These are phyloP conservation scores for Nesometra sesokonis DNA, from an alignment of 35 echinoderm and acorn worm species.

Conservation along the genomic window DNA sequence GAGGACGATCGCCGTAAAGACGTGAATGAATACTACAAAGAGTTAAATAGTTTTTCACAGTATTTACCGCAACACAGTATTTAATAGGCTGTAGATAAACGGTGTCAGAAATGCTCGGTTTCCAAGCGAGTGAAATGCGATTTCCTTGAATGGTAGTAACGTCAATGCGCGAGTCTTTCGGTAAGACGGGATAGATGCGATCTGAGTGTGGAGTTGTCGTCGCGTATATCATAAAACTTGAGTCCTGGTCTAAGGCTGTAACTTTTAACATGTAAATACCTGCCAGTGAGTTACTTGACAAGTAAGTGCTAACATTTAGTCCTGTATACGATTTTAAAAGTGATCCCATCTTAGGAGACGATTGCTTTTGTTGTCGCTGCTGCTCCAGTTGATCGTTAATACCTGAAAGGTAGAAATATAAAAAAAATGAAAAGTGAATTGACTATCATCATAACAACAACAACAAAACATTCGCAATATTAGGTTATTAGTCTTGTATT, in stretches of 20 bases:
- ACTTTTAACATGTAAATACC: constrained; percentile 70
- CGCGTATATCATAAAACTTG: constrained; percentile 55
- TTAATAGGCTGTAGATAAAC: constrained; percentile 52
- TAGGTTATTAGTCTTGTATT: no score
- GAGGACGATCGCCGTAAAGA: constrained; percentile 10
- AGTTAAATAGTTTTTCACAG: constrained; percentile 57
- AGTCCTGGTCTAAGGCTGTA: constrained; percentile 31
- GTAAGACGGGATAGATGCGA: constrained; percentile 75
- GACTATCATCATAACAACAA: no score
- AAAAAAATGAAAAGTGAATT: no score
- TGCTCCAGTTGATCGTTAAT: constrained; percentile 73
- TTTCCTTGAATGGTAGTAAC: constrained; percentile 65
- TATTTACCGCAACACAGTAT: constrained; percentile 76
- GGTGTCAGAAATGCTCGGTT: constrained; percentile 59
- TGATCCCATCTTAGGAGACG: constrained; percentile 31
- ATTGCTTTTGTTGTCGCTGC: constrained; percentile 48
- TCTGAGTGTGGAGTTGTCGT: constrained; percentile 83
- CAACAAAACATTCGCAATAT: no score
- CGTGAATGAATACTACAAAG: constrained; percentile 62
- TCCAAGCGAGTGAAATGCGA: constrained; percentile 73
- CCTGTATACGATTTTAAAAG: constrained; percentile 59
- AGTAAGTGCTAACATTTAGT: constrained; percentile 40
- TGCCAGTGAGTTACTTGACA: constrained; percentile 67
- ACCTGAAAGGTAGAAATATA: constrained; percentile 36
- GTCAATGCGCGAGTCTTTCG: constrained; percentile 63